Evolutionary conservation across 2,888 invertebrate genomes (phyloP), one percentile per base, ranked within the genome.

Genomic region (Abrostola triplasia): DNA sequence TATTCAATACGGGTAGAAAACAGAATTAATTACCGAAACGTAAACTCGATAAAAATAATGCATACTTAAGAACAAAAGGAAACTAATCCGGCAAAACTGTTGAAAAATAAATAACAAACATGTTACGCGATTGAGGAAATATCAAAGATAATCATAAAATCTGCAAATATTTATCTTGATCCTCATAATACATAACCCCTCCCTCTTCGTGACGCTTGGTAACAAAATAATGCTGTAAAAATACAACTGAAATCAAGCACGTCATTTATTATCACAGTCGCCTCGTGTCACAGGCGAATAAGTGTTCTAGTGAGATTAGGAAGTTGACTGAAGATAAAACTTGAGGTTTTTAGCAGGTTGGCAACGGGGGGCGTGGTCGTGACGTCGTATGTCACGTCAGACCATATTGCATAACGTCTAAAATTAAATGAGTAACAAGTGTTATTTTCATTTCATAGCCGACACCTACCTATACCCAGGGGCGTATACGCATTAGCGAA

Each of bases 361-460:
- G 88, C 83, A 89, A 88, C 88, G 81, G 89, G 89, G 85, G 93
- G 93, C 90, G 93, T 89, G 93, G 90, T 85, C 80, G 74, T 92
- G 90, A 92, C 92, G 93, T 64, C 61, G 36, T n/a, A 36, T 65
- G 71, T 59, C 56, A 73, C 89, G 86, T 89, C 87, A 88, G 54
- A 57, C 36, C 50, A 44, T 64, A 67, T 87, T 88, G 73, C 83
- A 82, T 70, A 88, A 88, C 73, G 40, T 71, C 69, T 81, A 81
- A 83, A 81, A 75, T 77, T 81, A 79, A 74, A 76, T 64, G 65
- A 11, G 72, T 67, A 67, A 67, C 69, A 38, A 56, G 55, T 62
- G 59, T 71, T 71, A 64, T 71, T 76, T 70, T 67, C 61, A 58
- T 58, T 75, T 65, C 44, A 52, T 36, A 62, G 64, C 36, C 58